Conservation (phyloP, 2,797 vertebrate genomes). For the Lophotriccus pileatus region DNA sequence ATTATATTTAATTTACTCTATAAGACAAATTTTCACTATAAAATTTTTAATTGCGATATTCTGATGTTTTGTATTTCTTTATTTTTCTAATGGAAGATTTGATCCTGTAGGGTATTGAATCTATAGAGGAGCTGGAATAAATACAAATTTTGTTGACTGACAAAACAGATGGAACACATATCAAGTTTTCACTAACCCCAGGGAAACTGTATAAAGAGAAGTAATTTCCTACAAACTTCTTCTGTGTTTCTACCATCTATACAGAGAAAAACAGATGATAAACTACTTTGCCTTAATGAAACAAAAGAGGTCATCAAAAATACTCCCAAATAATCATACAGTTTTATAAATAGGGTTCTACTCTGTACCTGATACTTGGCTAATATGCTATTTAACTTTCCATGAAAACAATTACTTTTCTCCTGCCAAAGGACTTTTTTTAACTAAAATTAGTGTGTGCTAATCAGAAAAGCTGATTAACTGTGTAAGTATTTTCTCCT, state of each 20-base stretch:
- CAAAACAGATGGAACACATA: not conserved
- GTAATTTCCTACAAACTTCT: not conserved
- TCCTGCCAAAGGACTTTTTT: not conserved
- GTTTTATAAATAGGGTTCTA: not conserved
- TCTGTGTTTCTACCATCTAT: not conserved
- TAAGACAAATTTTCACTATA: not conserved
- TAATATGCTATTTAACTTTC: not conserved
- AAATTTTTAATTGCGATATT: not conserved
- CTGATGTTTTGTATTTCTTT: not conserved
- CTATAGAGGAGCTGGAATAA: not conserved
- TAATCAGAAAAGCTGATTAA: constrained; percentile 4
- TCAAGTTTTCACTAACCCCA: not conserved
- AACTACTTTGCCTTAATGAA: not conserved
- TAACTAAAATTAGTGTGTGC: not conserved
- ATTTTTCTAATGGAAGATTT: not conserved
- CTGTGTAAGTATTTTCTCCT: not conserved
- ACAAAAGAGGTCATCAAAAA: not conserved
- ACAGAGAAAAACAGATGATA: not conserved
- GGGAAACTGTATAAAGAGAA: not conserved
- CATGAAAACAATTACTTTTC: not conserved
- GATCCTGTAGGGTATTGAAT: not conserved
- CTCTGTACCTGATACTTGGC: not conserved
- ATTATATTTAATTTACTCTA: not conserved
- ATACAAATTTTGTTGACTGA: not conserved
- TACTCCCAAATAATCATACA: not conserved